Percentiles rank a stretch among this genome's conserved stretches.
These are phyloP conservation scores for Chaetodon trifascialis DNA, from an alignment of 2,113 vertebrate genomes.

Conservation along the genomic window DNA sequence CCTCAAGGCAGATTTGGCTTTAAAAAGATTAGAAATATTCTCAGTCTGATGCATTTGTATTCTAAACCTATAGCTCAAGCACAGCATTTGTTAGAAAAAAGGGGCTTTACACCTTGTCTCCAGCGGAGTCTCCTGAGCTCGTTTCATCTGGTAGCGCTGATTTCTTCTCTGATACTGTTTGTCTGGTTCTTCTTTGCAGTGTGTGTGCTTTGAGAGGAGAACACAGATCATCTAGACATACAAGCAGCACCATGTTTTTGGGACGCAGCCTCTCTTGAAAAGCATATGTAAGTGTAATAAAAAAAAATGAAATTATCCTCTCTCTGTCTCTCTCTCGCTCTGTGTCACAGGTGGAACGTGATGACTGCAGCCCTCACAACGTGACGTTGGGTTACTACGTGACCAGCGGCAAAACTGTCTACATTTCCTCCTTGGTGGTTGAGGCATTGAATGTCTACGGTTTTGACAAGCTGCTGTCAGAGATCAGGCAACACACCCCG, in stretches of 20 bases:
- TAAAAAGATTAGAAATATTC: constrained; percentile 54
- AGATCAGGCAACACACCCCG: constrained; percentile 89
- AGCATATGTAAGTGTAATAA: background rate
- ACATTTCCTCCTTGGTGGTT: constrained; percentile 86
- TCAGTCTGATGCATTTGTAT: constrained; percentile 28
- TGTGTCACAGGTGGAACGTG: constrained; percentile 86
- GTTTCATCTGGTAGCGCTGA: background rate
- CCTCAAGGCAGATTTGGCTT: constrained; percentile 37
- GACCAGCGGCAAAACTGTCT: constrained; percentile 86
- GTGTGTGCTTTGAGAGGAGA: constrained; percentile 15
- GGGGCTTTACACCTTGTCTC: background rate
- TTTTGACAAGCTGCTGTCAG: constrained; percentile 88
- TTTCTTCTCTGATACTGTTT: constrained; percentile 15
- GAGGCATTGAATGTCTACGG: constrained; percentile 88
- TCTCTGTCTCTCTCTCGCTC: background rate
- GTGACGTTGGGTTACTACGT: constrained; percentile 93
- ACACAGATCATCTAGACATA: background rate
- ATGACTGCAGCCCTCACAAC: constrained; percentile 89
- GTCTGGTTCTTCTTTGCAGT: constrained; percentile 7
- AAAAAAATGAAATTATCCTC: background rate
- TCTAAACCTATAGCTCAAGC: constrained; percentile 31
- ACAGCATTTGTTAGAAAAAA: constrained; percentile 4
- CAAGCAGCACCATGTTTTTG: background rate
- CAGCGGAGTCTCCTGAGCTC: background rate
- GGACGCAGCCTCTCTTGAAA: background rate